Evolutionary conservation across 1,140 invertebrate genomes (phyloP).

Genomic region (Aphis gossypii): DNA sequence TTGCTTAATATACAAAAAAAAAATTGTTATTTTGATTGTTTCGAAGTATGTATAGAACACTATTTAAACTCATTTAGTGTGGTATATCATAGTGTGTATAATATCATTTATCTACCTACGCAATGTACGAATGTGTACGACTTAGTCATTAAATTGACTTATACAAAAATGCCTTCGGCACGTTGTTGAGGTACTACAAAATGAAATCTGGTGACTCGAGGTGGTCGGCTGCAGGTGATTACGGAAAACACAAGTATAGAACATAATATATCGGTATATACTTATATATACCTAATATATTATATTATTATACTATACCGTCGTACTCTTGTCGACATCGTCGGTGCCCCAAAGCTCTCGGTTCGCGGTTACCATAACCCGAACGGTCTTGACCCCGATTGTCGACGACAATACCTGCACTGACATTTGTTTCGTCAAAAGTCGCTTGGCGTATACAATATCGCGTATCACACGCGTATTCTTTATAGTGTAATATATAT

Average conservation of each 20-base stretch:
- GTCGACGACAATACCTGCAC: not conserved
- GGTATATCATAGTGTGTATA: not conserved
- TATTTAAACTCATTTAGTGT: not conserved
- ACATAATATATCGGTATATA: not conserved
- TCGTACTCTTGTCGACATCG: not conserved
- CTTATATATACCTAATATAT: not conserved
- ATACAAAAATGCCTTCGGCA: not conserved
- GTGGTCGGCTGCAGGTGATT: not conserved
- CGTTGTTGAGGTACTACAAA: not conserved
- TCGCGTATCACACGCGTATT: not conserved
- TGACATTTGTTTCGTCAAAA: constrained; percentile 2
- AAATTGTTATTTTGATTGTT: not conserved
- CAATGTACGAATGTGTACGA: not conserved
- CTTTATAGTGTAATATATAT: not conserved
- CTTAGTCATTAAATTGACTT: not conserved
- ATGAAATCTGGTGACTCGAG: not conserved
- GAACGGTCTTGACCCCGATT: constrained; percentile 47
- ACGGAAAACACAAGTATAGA: not conserved
- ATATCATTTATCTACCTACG: not conserved
- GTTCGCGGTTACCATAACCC: not conserved
- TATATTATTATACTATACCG: not conserved
- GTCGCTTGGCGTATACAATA: not conserved
- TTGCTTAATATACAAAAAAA: not conserved
- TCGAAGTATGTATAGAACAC: not conserved
- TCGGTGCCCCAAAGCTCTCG: constrained; percentile 34